phyloP scores from a whole-genome alignment of 2,888 invertebrate genomes.

The Thyatira batis region DNA sequence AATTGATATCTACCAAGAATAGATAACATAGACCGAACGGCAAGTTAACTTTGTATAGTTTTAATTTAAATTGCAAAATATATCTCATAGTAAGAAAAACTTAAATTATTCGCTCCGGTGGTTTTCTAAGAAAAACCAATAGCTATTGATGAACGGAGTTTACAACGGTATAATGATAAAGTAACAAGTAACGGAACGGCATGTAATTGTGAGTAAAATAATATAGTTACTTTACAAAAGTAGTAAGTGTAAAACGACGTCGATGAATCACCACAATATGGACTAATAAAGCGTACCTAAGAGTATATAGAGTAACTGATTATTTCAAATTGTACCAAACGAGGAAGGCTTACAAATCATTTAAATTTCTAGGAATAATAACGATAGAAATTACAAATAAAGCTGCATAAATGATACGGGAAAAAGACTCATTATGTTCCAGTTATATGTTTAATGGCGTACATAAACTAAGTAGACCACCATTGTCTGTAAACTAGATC shows the following conservation, averaged over 20 bases:
- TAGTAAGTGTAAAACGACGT: not conserved
- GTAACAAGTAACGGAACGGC: not conserved
- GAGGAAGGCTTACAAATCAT: no score
- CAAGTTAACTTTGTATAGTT: not conserved
- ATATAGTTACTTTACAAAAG: not conserved
- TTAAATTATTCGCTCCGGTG: conserved; percentile 6
- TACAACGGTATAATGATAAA: not conserved
- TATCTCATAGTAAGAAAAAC: not conserved
- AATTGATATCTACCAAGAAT: no score
- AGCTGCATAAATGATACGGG: no score
- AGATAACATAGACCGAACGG: not conserved
- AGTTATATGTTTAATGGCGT: not conserved
- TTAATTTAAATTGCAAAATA: not conserved
- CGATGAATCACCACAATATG: not conserved
- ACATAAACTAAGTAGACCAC: not conserved
- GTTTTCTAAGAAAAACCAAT: not conserved
- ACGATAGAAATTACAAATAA: no score
- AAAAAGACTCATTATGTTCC: no score
- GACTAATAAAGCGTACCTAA: not conserved
- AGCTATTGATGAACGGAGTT: not conserved
- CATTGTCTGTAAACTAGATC: not conserved
- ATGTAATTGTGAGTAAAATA: not conserved
- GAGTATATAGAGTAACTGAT: no score
- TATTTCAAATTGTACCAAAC: no score
- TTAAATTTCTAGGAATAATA: no score